Evolutionary conservation across 2,888 invertebrate genomes (phyloP).

Genomic region (Drosophila limbata): DNA sequence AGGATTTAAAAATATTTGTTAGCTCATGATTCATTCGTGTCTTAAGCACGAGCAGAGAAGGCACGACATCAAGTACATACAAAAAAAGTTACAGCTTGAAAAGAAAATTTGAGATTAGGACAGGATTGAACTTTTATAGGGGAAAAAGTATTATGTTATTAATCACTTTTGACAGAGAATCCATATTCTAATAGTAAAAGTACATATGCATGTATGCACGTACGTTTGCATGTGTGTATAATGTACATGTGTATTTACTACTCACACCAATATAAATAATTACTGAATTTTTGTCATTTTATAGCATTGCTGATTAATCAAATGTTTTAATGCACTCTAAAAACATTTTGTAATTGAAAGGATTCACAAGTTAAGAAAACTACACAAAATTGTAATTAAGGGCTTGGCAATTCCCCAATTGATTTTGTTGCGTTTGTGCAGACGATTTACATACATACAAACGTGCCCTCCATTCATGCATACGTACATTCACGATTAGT

Average conservation of each 20-base stretch:
- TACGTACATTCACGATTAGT: conserved; percentile 18
- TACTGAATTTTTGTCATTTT: conserved; percentile 5
- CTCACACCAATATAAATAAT: conserved; percentile 12
- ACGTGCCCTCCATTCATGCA: neutral
- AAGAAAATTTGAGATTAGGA: conserved; percentile 16
- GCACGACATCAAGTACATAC: conserved; percentile 45
- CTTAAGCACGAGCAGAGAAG: conserved; percentile 31
- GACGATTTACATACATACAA: conserved; percentile 15
- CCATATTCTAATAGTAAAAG: conserved; percentile 22
- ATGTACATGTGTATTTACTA: conserved; percentile 14
- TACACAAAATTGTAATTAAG: conserved; percentile 12
- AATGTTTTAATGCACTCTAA: neutral
- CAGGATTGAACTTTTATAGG: conserved; percentile 18
- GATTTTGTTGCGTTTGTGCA: conserved; percentile 46
- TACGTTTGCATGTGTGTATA: neutral
- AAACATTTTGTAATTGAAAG: neutral
- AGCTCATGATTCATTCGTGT: conserved; percentile 21
- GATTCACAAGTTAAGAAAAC: conserved; percentile 13
- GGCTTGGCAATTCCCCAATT: conserved; percentile 38
- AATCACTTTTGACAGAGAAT: conserved; percentile 4
- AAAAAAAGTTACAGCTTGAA: conserved; percentile 45
- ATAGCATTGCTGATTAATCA: conserved; percentile 18
- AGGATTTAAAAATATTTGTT: conserved; percentile 42
- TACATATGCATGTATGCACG: conserved; percentile 5
- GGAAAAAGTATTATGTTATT: neutral